Percentiles rank a stretch among this genome's conserved stretches.
phyloP scores from a whole-genome alignment of 2,888 invertebrate species.

The Papilio demoleus region DNA sequence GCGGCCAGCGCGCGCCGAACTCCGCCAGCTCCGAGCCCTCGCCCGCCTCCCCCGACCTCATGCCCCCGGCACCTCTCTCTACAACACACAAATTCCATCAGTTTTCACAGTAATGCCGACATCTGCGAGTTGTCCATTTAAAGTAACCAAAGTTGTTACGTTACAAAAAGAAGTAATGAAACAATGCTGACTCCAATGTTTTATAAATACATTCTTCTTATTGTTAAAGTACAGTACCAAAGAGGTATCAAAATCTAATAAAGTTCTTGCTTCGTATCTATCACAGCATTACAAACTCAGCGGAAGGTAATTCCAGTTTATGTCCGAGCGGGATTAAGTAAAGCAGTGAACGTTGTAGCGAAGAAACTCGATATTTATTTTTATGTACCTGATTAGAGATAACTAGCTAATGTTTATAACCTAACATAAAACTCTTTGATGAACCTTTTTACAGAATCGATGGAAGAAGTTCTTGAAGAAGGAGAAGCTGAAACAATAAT shows the following conservation, averaged over 20 bases:
- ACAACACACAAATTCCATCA: constrained; percentile 45
- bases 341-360: constrained; percentile 14
- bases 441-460: constrained; percentile 3
- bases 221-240: neutral
- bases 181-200: neutral
- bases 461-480: neutral
- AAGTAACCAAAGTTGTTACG: neutral
- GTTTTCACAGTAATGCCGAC: neutral
- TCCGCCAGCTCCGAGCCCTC: constrained; percentile 83
- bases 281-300: neutral
- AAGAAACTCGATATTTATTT: neutral
- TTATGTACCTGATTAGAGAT: constrained; percentile 12
- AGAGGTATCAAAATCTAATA: constrained; percentile 7
- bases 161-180: neutral
- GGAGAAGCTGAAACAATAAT: neutral
- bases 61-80: constrained; percentile 80
- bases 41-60: constrained; percentile 83
- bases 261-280: neutral
- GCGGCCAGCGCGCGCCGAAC: constrained; percentile 82
- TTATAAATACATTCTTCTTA: neutral
- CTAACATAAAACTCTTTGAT: neutral
- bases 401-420: constrained; percentile 13
- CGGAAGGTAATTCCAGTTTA: constrained; percentile 30
- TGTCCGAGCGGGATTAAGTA: constrained; percentile 23
- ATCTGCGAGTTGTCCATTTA: too few relatives aligned